A percentile compares a stretch with the other conserved stretches of the same genome.
phyloP scores from a whole-genome alignment of 1,140 invertebrate species.

The Campoletis sonorensis region DNA sequence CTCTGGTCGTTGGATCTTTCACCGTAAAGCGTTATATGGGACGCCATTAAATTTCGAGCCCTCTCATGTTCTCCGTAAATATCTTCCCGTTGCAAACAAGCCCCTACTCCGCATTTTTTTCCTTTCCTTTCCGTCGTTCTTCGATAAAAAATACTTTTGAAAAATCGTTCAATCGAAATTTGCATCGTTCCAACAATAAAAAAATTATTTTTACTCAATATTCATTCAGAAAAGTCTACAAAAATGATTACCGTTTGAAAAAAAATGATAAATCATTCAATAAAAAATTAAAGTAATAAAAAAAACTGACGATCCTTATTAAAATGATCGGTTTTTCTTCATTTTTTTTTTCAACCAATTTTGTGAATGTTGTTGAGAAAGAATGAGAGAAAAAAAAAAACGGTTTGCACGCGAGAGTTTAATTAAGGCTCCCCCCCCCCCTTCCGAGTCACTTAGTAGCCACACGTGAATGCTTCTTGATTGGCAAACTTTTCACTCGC shows the following conservation, averaged over 20 bases:
- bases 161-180: not conserved
- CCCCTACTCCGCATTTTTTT: constrained; percentile 35
- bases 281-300: not conserved
- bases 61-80: constrained; percentile 1
- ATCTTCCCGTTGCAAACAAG: not conserved
- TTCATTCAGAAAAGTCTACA: too few species aligned
- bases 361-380: not conserved
- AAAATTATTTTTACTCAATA: too few species aligned
- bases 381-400: not conserved
- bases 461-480: constrained; percentile 63
- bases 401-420: constrained; percentile 49
- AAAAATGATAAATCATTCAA: not conserved
- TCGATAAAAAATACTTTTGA: not conserved
- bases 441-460: constrained; percentile 62
- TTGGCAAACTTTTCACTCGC: constrained; percentile 59
- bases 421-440: constrained; percentile 56
- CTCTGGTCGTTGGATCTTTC: not conserved
- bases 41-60: constrained; percentile 2
- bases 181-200: too few species aligned
- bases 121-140: not conserved
- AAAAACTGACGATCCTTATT: not conserved
- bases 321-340: too few species aligned
- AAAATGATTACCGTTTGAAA: too few species aligned
- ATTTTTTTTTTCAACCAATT: not conserved
- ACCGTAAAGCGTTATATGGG: not conserved